A percentile compares a stretch with the other conserved stretches of the same genome.
These are phyloP conservation scores for Menura novaehollandiae DNA, from an alignment of 2,113 vertebrate species.

Conservation along the genomic window DNA sequence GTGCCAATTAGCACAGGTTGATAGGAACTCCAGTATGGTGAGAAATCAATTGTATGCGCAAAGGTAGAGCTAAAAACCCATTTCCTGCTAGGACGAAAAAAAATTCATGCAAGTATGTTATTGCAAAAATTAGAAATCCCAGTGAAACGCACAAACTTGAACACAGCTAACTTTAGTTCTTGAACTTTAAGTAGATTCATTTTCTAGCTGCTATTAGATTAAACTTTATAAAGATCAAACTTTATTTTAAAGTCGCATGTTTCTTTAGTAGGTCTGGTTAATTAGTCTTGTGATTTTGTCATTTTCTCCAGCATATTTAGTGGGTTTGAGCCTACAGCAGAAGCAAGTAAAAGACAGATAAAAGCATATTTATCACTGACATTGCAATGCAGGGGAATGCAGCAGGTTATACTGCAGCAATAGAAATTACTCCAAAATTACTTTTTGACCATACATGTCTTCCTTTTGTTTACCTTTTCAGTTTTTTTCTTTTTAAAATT, in stretches of 20 bases:
- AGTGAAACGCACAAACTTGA: rapidly evolving
- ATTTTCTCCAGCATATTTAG: neutral
- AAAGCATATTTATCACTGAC: neutral
- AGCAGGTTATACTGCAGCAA: neutral
- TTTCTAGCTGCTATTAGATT: neutral
- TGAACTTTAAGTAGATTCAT: neutral
- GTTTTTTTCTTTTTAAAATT: neutral
- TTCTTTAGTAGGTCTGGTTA: neutral
- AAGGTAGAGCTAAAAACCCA: neutral
- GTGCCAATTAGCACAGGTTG: neutral
- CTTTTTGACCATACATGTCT: neutral
- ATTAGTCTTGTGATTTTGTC: neutral
- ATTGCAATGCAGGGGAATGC: rapidly evolving
- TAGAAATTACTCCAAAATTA: neutral
- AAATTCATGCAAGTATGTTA: neutral
- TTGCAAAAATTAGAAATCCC: neutral
- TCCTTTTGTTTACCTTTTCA: neutral
- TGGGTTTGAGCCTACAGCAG: neutral
- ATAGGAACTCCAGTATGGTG: neutral
- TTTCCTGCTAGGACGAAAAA: neutral
- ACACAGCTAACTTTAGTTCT: neutral
- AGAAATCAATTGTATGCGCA: neutral
- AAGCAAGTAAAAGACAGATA: neutral
- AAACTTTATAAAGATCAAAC: neutral
- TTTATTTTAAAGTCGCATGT: neutral